Conservation (phyloP, 2,113 vertebrate species). For the Vidua macroura region DNA sequence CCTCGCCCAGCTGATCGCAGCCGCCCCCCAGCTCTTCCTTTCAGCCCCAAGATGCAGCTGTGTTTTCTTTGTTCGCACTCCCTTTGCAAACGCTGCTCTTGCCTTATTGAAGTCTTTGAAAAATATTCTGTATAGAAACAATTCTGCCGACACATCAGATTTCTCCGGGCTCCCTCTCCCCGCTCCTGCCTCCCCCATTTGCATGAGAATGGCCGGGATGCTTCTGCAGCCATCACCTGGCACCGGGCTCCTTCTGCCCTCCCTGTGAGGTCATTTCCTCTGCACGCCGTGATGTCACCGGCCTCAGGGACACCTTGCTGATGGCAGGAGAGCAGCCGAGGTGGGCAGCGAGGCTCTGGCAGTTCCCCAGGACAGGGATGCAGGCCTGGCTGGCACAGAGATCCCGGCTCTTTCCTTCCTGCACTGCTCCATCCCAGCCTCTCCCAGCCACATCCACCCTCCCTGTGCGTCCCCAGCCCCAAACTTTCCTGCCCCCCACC, state of each 20-base stretch:
- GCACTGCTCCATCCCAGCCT: not conserved
- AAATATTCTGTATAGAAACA: conserved; percentile 51
- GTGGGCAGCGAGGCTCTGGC: not conserved
- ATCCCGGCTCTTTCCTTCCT: not conserved
- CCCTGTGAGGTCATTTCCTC: not conserved
- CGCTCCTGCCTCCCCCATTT: not conserved
- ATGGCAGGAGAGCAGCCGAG: not conserved
- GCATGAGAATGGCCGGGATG: conserved; percentile 5
- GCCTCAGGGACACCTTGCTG: not conserved
- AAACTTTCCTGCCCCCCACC: not conserved
- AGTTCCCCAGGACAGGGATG: not conserved
- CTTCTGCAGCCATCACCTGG: conserved; percentile 47
- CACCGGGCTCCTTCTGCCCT: not conserved
- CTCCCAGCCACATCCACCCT: not conserved
- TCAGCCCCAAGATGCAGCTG: conserved; percentile 62
- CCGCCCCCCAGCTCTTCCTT: conserved; percentile 45
- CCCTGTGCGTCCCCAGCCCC: fast-evolving
- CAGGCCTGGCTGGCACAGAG: fast-evolving
- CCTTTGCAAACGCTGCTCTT: conserved; percentile 42
- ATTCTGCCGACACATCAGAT: conserved; percentile 54
- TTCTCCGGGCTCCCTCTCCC: not conserved
- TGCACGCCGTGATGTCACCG: fast-evolving
- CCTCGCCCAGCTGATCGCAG: conserved; percentile 1
- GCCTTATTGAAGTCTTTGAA: conserved; percentile 58
- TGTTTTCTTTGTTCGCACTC: conserved; percentile 50